Percentiles rank a stretch among this genome's conserved stretches.
These are phyloP conservation scores for Calyptomena viridis DNA, from an alignment of 2,113 vertebrate species.

Conservation along the genomic window DNA sequence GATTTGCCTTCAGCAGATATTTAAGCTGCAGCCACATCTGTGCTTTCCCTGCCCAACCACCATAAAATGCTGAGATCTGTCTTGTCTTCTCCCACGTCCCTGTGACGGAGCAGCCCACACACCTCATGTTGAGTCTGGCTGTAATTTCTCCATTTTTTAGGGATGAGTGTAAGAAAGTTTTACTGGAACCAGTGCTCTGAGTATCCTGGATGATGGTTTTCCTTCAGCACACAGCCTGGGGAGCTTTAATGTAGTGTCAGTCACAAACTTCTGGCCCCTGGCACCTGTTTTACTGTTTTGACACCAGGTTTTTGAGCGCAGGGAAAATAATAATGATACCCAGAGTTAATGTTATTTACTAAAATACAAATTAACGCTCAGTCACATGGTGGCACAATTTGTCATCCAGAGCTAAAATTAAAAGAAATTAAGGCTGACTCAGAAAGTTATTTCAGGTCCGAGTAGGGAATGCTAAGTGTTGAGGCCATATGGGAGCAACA, in stretches of 20 bases:
- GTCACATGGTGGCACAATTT: slow-evolving; percentile 61
- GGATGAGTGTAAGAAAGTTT: neutral
- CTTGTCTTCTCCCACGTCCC: neutral
- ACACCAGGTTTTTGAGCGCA: neutral
- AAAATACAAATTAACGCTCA: slow-evolving; percentile 50
- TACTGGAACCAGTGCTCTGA: neutral
- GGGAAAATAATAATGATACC: slow-evolving; percentile 44
- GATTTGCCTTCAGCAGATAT: neutral
- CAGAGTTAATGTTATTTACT: slow-evolving; percentile 60
- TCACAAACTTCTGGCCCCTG: neutral
- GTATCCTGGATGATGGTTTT: neutral
- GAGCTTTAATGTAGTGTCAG: neutral
- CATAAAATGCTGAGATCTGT: neutral
- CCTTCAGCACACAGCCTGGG: neutral
- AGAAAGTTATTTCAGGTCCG: slow-evolving; percentile 72
- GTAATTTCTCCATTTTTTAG: neutral
- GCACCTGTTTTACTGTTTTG: slow-evolving; percentile 25
- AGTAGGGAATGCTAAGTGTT: neutral
- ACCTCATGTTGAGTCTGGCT: neutral
- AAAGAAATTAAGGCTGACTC: slow-evolving; percentile 71
- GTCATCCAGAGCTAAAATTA: slow-evolving; percentile 74
- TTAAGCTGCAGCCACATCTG: neutral
- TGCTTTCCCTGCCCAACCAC: neutral
- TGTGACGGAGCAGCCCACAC: neutral
- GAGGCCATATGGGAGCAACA: neutral